phyloP scores from a whole-genome alignment of 2,888 invertebrate species.

The Brenthis daphne region DNA sequence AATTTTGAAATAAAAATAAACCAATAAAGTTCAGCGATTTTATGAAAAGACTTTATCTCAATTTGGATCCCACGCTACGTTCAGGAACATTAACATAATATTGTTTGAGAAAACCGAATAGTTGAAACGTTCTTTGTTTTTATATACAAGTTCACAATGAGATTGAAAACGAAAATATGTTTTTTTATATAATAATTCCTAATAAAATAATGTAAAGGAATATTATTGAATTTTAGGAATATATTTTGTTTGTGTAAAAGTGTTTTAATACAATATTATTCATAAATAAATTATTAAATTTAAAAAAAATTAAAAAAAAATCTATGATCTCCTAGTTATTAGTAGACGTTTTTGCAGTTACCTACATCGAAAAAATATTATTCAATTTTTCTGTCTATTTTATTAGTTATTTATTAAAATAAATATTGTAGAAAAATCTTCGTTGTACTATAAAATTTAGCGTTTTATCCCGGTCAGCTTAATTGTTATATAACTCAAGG shows the following conservation, averaged over 20 bases:
- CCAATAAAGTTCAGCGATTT: conserved; percentile 9
- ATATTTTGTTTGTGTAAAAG: no score
- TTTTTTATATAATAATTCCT: no score
- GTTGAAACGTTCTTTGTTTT: conserved; percentile 3
- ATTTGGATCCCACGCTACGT: conserved; percentile 33
- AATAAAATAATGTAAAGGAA: no score
- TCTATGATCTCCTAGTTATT: no score
- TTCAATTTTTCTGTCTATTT: no score
- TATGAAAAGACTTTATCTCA: conserved; percentile 36
- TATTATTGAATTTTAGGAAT: no score
- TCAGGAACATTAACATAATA: conserved; percentile 31
- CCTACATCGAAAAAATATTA: no score
- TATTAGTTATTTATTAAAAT: no score
- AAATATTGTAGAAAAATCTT: neutral
- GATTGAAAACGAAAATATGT: neutral
- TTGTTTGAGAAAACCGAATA: conserved; percentile 26
- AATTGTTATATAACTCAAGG: conserved; percentile 4
- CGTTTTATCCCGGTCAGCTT: conserved; percentile 6
- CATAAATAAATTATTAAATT: no score
- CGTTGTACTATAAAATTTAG: neutral
- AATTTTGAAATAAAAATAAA: no score
- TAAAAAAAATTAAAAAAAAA: no score
- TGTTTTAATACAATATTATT: neutral
- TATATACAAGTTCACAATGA: neutral
- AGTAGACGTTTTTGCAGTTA: neutral